These are phyloP conservation scores for Galeopsomyia nigrocyanea DNA, from an alignment of 2,888 invertebrate species.

Conservation along the genomic window DNA sequence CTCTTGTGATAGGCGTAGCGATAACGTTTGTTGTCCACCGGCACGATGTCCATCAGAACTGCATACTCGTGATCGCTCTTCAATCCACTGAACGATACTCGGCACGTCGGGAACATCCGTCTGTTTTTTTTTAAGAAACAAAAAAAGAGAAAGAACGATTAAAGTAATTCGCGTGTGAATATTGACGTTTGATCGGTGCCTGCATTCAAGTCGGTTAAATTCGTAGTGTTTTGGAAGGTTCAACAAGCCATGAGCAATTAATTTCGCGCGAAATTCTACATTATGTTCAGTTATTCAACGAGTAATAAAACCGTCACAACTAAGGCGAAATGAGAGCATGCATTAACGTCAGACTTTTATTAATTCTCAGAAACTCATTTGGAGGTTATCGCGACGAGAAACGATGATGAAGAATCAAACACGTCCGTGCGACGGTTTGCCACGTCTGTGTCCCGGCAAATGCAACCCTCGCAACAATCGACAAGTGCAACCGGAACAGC, in stretches of 20 bases:
- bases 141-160: neutral
- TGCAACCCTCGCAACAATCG: constrained; percentile 37
- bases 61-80: constrained; percentile 88
- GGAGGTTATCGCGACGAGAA: constrained; percentile 22
- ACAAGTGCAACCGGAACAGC: no score
- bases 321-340: neutral
- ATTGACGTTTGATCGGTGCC: neutral
- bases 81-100: constrained; percentile 91
- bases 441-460: constrained; percentile 54
- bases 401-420: neutral
- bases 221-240: no score
- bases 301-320: neutral
- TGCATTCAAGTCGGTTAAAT: no score
- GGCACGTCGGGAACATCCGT: constrained; percentile 98
- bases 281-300: constrained; percentile 4
- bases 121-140: constrained; percentile 69
- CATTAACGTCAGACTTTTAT: no score
- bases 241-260: constrained; percentile 1
- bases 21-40: constrained; percentile 96
- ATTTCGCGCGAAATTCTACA: neutral
- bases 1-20: constrained; percentile 98
- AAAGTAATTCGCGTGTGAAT: neutral
- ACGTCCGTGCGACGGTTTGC: constrained; percentile 42
- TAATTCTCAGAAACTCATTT: neutral
- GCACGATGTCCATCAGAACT: constrained; percentile 95